phyloP scores from a whole-genome alignment of 2,888 invertebrate genomes.

The Chamaedrilus cognettii region DNA sequence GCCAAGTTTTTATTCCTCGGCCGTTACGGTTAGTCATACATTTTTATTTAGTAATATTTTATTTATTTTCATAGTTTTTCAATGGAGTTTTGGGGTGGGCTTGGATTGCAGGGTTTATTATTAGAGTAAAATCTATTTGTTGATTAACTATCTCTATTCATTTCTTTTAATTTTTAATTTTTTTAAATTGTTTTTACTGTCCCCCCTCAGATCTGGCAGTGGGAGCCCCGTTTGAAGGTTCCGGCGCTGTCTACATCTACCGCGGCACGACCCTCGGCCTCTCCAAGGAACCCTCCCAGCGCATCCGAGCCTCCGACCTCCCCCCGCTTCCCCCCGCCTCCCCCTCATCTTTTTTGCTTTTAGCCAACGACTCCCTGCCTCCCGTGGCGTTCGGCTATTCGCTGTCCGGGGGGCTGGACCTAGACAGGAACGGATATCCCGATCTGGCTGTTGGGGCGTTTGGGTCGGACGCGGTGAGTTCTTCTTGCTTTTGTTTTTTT shows the following conservation, averaged over 20 bases:
- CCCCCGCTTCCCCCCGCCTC: conserved; percentile 37
- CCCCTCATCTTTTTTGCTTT: too few relatives aligned
- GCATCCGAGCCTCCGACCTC: conserved; percentile 52
- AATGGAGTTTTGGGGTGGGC: too few relatives aligned
- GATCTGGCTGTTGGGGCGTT: conserved; percentile 77
- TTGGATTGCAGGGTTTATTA: too few relatives aligned
- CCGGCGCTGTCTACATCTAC: conserved; percentile 89
- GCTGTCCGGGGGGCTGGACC: conserved; percentile 80
- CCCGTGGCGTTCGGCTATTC: conserved; percentile 85
- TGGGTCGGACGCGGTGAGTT: conserved; percentile 50
- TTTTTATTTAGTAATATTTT: too few relatives aligned
- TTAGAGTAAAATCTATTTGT: too few relatives aligned
- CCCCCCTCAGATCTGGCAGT: conserved; percentile 77
- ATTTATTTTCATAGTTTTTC: too few relatives aligned
- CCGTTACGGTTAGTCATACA: too few relatives aligned
- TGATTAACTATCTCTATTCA: too few relatives aligned
- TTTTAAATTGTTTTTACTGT: not conserved
- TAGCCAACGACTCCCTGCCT: too few relatives aligned
- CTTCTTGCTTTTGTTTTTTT: too few relatives aligned
- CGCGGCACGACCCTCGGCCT: conserved; percentile 67
- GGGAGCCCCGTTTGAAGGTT: conserved; percentile 84
- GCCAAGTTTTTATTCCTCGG: too few relatives aligned
- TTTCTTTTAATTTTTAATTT: not conserved
- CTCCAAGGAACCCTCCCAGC: conserved; percentile 45
- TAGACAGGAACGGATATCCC: conserved; percentile 94